A percentile compares a stretch with the other conserved stretches of the same genome.
These are phyloP conservation scores for Phylloscopus trochiloides DNA, from an alignment of 2,113 vertebrate species.

Conservation along the genomic window DNA sequence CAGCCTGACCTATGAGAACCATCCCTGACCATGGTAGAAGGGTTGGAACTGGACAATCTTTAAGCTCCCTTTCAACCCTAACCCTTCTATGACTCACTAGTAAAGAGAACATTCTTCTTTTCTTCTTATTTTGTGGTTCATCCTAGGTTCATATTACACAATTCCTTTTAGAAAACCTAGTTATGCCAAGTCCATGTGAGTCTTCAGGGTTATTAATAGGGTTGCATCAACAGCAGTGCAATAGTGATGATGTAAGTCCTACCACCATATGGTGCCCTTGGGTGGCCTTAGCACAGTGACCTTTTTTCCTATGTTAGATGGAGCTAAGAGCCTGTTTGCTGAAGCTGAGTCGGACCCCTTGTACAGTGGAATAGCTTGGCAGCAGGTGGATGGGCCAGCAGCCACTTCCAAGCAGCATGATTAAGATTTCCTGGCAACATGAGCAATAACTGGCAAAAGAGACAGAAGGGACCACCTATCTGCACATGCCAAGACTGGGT, in stretches of 20 bases:
- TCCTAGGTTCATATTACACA: not conserved
- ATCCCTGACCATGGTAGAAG: not conserved
- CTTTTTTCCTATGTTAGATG: not conserved
- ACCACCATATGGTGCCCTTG: not conserved
- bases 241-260: not conserved
- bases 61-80: not conserved
- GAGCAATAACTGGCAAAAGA: conserved; percentile 48
- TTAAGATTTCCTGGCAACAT: conserved; percentile 68
- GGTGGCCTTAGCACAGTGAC: conserved; percentile 9
- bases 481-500: not conserved
- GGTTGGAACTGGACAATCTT: not conserved
- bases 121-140: not conserved
- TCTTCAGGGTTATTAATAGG: conserved; percentile 6
- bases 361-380: conserved; percentile 5
- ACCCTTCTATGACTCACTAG: not conserved
- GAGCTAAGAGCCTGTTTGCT: not conserved
- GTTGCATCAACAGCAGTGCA: not conserved
- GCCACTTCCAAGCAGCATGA: conserved; percentile 47
- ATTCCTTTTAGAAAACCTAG: not conserved
- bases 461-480: conserved; percentile 61
- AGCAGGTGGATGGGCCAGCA: not conserved
- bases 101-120: not conserved
- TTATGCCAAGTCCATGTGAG: not conserved
- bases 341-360: not conserved
- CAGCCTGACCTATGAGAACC: not conserved